Conservation (phyloP, 2,888 invertebrate genomes). For the Lottia gigantea region DNA sequence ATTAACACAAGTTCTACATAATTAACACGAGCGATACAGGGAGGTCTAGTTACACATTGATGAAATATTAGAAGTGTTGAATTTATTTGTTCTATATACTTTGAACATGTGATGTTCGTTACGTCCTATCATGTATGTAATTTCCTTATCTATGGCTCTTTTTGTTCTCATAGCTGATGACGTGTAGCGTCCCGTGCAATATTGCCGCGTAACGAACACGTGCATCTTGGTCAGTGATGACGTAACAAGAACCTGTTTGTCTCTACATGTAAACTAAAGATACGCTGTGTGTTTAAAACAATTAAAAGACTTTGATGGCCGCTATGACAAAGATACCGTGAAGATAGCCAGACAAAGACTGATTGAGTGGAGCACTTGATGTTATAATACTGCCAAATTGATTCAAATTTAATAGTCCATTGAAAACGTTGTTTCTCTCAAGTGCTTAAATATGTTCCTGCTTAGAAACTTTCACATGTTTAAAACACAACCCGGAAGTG, state of each 20-base stretch:
- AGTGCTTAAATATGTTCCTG: no score
- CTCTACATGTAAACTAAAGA: slow-evolving; percentile 7
- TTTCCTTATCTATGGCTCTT: neutral
- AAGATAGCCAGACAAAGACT: no score
- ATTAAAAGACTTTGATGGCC: no score
- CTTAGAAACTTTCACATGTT: no score
- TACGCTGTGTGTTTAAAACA: neutral
- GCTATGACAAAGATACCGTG: no score
- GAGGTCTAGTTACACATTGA: neutral
- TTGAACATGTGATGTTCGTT: slow-evolving; percentile 6
- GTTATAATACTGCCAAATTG: no score
- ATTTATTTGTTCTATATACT: slow-evolving; percentile 7
- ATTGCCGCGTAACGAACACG: slow-evolving; percentile 7
- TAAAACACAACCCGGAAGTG: no score
- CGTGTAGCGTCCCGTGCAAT: neutral
- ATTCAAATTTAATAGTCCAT: no score
- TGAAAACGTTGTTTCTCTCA: no score
- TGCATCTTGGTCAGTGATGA: neutral
- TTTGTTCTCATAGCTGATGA: neutral
- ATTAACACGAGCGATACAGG: neutral
- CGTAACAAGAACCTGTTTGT: slow-evolving; percentile 9
- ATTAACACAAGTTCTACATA: neutral
- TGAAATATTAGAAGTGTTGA: slow-evolving; percentile 3
- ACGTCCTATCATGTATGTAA: slow-evolving; percentile 4
- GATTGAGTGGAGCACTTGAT: no score